Base-by-base conservation (phyloP, 2,888 invertebrate genomes). In the Cosmia pyralina region DNA sequence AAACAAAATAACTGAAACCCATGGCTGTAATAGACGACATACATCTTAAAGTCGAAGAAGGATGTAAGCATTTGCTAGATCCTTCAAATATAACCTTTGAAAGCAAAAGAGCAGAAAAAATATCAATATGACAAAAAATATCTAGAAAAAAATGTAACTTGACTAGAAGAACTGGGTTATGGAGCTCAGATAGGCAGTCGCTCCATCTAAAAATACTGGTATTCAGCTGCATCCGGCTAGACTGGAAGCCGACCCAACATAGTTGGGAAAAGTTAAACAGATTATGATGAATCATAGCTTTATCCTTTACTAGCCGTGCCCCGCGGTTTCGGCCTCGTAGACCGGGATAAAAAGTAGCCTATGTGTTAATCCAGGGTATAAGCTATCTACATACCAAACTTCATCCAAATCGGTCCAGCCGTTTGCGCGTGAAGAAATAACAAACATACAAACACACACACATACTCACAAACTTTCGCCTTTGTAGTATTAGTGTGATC, bases 131-230 rank as follows among this genome's bases (percentile, higher is more conserved):
- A 7, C 7, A 0, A 63, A 58, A 8, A 44, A 19, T 10, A 65
- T 2, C 4, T 10, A 1, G 4, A 22, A 22, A 7, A 8, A 57
- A 6, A n/a, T 1, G 1, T 7, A 2, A 22, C 0, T 38, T 6
- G 4, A 28, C 3, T 46, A 44, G 17, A 62, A 22, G 1, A 46
- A 46, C 4, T 13, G 5, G 10, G 10, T 17, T 10, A 5, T 22
- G 5, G 10, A 60, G 5, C 3, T 60, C 10, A 22, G 6, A 53
- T 52, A 52, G 10, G 59, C n/a, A 38, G 7, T n/a, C 4, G n/a
- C n/a, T 38, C 11, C 7, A 53, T 53, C 15, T n/a, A n/a, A n/a
- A n/a, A n/a, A 59, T n/a, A 41, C 8, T n/a, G 34, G 10, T 15
- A n/a, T 50, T 59, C 6, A 22, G 11, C 6, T 52, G 15, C 38